Conservation (phyloP, 2,888 invertebrate genomes). For the Melanostoma mellinum region DNA sequence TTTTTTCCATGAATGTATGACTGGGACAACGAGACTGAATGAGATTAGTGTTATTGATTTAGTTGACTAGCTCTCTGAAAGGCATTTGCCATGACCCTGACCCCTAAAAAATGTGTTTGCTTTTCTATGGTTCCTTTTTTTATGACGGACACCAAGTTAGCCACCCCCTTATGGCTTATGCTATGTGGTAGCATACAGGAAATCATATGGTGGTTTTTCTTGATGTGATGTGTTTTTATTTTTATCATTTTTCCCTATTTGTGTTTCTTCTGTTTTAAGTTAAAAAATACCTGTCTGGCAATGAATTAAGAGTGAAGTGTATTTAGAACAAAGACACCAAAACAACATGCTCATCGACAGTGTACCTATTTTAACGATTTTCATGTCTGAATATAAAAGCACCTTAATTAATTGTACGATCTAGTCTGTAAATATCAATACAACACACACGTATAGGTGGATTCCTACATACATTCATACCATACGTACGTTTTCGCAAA, state of each 20-base stretch:
- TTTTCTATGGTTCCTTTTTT: conserved; percentile 16
- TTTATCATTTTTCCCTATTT: conserved; percentile 9
- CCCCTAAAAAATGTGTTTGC: conserved; percentile 47
- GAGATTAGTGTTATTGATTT: conserved; percentile 23
- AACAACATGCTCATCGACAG: no score
- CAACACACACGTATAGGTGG: no score
- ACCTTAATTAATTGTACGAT: no score
- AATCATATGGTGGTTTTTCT: conserved; percentile 38
- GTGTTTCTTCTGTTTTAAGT: conserved; percentile 14
- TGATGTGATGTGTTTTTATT: conserved; percentile 10
- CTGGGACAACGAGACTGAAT: conserved; percentile 23
- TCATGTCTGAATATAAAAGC: no score
- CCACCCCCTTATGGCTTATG: conserved; percentile 22
- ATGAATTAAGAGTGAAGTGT: no score
- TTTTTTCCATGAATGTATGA: conserved; percentile 12
- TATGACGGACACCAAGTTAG: conserved; percentile 45
- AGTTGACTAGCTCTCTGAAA: conserved; percentile 16
- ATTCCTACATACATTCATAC: no score
- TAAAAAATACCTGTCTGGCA: conserved; percentile 11
- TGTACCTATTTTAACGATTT: no score
- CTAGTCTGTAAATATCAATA: no score
- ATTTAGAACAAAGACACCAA: no score
- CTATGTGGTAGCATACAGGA: conserved; percentile 14
- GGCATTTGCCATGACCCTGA: conserved; percentile 68
- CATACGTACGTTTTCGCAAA: no score